phyloP scores from a whole-genome alignment of 2,113 vertebrate species.

The Oxyura jamaicensis region DNA sequence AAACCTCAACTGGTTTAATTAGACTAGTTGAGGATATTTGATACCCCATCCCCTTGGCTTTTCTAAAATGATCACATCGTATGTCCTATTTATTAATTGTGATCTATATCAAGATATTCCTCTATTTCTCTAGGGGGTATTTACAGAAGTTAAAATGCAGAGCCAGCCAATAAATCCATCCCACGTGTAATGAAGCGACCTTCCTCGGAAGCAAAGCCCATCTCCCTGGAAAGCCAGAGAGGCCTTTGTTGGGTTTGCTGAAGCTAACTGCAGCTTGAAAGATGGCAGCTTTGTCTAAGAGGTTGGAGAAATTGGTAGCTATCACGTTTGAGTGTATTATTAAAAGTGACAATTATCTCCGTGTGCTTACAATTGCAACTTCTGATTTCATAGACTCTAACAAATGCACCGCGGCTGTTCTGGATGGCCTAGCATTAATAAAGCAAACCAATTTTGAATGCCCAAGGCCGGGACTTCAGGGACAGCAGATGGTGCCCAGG shows the following conservation, averaged over 20 bases:
- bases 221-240: neutral
- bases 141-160: slow-evolving; percentile 13
- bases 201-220: slow-evolving; percentile 13
- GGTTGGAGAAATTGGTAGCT: neutral
- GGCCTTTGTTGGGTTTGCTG: slow-evolving; percentile 6
- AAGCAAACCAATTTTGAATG: slow-evolving; percentile 61
- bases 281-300: slow-evolving; percentile 39
- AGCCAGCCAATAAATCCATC: slow-evolving; percentile 7
- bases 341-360: slow-evolving; percentile 64
- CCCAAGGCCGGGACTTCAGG: slow-evolving; percentile 58
- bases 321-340: slow-evolving; percentile 43
- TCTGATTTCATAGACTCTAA: slow-evolving; percentile 39
- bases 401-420: slow-evolving; percentile 47
- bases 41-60: neutral
- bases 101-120: neutral
- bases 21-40: neutral
- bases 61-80: neutral
- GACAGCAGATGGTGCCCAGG: slow-evolving; percentile 75
- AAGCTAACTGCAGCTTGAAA: slow-evolving; percentile 20
- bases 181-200: neutral
- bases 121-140: slow-evolving; percentile 1
- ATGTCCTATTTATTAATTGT: slow-evolving; percentile 34
- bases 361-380: slow-evolving; percentile 26
- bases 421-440: slow-evolving; percentile 70
- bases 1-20: slow-evolving; percentile 23